Evolutionary conservation across 2,113 vertebrate species (phyloP).

Genomic region (western clawed frog (Xenopus tropicalis)): DNA sequence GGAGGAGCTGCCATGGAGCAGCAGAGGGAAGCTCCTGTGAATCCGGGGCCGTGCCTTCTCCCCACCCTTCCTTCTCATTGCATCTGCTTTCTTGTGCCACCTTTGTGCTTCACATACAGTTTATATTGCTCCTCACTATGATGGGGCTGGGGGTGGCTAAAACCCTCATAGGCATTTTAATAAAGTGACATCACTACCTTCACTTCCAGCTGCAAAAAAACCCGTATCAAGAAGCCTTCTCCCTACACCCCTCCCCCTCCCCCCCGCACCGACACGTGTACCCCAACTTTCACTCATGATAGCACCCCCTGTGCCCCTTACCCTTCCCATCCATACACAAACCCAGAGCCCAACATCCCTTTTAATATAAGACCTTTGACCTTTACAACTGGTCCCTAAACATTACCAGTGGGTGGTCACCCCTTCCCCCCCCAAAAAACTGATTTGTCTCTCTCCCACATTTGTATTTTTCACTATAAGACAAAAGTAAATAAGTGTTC

Average conservation of each 20-base stretch:
- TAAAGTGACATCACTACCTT: conserved; percentile 48
- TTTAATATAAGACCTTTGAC: too few species aligned
- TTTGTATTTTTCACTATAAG: too few species aligned
- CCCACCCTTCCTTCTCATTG: conserved; percentile 35
- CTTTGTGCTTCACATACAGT: conserved; percentile 25
- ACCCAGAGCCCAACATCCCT: too few species aligned
- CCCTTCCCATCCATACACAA: too few species aligned
- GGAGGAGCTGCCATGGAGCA: conserved; percentile 27
- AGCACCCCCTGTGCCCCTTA: background rate
- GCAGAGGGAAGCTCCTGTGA: conserved; percentile 26
- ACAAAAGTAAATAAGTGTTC: too few species aligned
- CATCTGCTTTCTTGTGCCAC: conserved; percentile 26
- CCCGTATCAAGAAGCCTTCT: conserved; percentile 31
- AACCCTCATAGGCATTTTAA: conserved; percentile 50
- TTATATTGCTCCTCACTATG: conserved; percentile 30
- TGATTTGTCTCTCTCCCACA: too few species aligned
- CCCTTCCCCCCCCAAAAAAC: too few species aligned
- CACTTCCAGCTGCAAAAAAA: conserved; percentile 18
- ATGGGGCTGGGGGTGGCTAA: conserved; percentile 44
- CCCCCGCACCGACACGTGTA: conserved; percentile 6
- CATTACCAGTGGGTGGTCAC: too few species aligned
- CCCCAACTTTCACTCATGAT: too few species aligned
- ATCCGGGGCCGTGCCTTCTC: conserved; percentile 3
- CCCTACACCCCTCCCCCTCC: background rate
- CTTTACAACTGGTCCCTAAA: too few species aligned